phyloP scores from a whole-genome alignment of 2,797 vertebrate genomes.

The Taenioides sp. region DNA sequence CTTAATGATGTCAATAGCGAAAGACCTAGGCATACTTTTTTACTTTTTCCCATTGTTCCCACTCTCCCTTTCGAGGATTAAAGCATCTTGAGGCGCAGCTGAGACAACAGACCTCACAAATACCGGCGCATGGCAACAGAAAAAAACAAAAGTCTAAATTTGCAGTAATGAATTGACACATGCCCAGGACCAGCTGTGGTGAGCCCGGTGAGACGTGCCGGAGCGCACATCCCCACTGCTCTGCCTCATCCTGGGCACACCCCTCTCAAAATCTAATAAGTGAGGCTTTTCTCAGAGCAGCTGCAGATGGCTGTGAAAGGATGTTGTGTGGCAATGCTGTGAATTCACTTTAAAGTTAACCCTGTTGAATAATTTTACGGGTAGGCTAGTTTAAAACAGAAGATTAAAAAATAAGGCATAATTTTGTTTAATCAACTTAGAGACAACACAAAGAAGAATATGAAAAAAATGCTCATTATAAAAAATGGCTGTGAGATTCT shows the following conservation, averaged over 20 bases:
- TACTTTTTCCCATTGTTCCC: background rate
- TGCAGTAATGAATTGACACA: background rate
- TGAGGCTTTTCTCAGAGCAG: background rate
- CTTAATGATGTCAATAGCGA: background rate
- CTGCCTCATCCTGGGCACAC: conserved; percentile 17
- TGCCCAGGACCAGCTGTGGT: background rate
- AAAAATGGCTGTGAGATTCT: no score
- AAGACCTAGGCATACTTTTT: background rate
- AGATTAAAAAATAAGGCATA: no score
- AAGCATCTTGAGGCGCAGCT: background rate
- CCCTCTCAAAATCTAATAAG: background rate
- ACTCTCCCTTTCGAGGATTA: background rate
- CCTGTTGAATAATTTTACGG: background rate
- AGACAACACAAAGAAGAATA: no score
- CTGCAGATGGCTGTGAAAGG: background rate
- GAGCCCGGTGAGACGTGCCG: conserved; percentile 35
- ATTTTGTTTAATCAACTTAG: no score
- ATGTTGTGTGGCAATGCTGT: background rate
- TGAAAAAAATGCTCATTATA: no score
- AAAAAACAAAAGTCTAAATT: background rate
- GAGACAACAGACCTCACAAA: background rate
- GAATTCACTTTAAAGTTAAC: background rate
- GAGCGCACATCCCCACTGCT: conserved; percentile 25
- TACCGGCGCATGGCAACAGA: conserved; percentile 1
- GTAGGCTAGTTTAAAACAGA: no score